phyloP scores from a whole-genome alignment of 2,113 vertebrate species.

The Pseudolaguvia tuberculata region DNA sequence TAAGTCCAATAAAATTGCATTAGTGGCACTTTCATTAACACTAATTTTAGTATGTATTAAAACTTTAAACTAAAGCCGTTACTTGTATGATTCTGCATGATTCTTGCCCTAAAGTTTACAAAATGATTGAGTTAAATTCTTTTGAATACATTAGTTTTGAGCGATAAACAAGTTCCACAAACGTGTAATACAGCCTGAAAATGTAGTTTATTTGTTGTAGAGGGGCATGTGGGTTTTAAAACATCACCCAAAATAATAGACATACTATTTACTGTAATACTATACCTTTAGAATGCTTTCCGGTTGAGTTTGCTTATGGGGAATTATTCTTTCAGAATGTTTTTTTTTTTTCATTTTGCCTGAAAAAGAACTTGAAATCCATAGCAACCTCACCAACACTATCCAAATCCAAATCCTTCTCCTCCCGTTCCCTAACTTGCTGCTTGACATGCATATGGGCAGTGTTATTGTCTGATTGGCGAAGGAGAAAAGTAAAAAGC shows the following conservation, averaged over 20 bases:
- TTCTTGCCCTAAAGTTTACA: not conserved
- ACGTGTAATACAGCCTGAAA: not conserved
- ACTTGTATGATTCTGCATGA: not conserved
- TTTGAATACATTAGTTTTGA: slow-evolving; percentile 54
- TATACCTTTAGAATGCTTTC: not conserved
- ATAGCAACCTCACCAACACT: slow-evolving; percentile 55
- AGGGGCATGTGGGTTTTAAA: not conserved
- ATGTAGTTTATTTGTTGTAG: not conserved
- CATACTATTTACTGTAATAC: not conserved
- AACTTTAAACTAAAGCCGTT: no score
- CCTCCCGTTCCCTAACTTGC: slow-evolving; percentile 52
- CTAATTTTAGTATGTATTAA: no score
- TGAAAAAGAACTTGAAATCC: slow-evolving; percentile 23
- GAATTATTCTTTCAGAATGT: slow-evolving; percentile 20
- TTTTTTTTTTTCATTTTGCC: slow-evolving; percentile 18
- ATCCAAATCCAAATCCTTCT: slow-evolving; percentile 47
- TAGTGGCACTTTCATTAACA: no score
- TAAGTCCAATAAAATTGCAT: no score
- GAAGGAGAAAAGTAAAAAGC: slow-evolving; percentile 35
- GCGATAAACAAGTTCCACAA: not conserved
- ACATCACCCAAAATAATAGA: not conserved
- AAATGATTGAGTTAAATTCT: not conserved
- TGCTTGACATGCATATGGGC: slow-evolving; percentile 52
- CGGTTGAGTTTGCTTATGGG: no score
- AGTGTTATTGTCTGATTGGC: slow-evolving; percentile 59